phyloP scores from a whole-genome alignment of 2,888 invertebrate species.

The Pachymerium ferrugineum region DNA sequence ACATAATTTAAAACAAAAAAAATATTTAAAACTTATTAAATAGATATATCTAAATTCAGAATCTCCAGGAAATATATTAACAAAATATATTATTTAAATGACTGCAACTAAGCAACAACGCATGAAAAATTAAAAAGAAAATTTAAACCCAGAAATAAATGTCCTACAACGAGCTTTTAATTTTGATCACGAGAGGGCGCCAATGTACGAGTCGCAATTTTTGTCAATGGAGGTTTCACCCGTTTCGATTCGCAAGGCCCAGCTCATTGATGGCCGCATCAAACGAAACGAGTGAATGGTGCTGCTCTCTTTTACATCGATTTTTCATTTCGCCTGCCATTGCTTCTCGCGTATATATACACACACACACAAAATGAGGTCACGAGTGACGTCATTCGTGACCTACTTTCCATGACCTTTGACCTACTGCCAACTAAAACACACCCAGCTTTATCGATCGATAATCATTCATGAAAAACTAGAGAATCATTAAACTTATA shows the following conservation, averaged over 20 bases:
- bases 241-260: not conserved
- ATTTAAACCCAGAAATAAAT: not conserved
- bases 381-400: not conserved
- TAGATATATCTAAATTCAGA: too few relatives aligned
- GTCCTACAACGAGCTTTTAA: too few relatives aligned
- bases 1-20: too few relatives aligned
- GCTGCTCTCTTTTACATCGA: not conserved
- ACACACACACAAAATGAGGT: not conserved
- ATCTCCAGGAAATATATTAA: too few relatives aligned
- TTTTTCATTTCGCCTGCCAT: not conserved
- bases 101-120: not conserved
- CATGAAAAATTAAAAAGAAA: not conserved
- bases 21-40: too few relatives aligned
- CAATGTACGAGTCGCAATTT: not conserved
- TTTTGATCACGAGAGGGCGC: not conserved
- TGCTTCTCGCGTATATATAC: too few relatives aligned
- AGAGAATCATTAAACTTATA: too few relatives aligned
- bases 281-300: not conserved
- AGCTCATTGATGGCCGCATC: not conserved
- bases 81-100: too few relatives aligned
- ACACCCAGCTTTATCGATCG: too few relatives aligned
- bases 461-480: too few relatives aligned
- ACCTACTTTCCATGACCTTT: conserved; percentile 11
- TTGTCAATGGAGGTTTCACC: not conserved
- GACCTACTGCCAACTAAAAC: not conserved